These are phyloP conservation scores for Neoseiulus cucumeris DNA, from an alignment of 1,140 invertebrate species.

Conservation along the genomic window DNA sequence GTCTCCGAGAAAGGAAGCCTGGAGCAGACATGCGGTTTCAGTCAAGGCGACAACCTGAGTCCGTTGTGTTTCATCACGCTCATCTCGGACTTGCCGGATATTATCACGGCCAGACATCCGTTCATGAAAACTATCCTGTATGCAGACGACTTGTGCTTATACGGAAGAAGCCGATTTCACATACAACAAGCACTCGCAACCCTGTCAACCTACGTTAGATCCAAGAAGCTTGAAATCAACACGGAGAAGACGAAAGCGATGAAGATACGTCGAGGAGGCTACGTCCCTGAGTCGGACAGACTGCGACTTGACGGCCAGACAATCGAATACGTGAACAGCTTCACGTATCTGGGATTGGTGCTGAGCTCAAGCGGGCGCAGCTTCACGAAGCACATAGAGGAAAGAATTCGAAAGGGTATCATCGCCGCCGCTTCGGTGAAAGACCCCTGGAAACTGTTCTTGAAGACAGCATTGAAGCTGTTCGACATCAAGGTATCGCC, in stretches of 20 bases:
- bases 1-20: too few relatives aligned
- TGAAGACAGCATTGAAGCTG: not conserved
- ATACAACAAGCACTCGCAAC: not conserved
- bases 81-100: too few relatives aligned
- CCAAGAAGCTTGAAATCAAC: not conserved
- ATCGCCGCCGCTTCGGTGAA: too few relatives aligned
- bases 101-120: too few relatives aligned
- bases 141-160: not conserved
- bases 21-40: too few relatives aligned
- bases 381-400: not conserved
- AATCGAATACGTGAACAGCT: not conserved
- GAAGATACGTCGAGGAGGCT: not conserved
- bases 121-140: not conserved
- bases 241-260: not conserved
- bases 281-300: not conserved
- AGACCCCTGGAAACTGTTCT: not conserved
- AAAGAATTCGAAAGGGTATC: not conserved
- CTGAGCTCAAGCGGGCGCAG: not conserved
- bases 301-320: not conserved
- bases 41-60: too few relatives aligned
- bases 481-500: not conserved
- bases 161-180: not conserved
- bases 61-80: too few relatives aligned
- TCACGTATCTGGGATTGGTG: not conserved
- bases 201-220: not conserved